phyloP scores from a whole-genome alignment of 1,140 invertebrate genomes.

The Gyrodactylus bullatarudis region DNA sequence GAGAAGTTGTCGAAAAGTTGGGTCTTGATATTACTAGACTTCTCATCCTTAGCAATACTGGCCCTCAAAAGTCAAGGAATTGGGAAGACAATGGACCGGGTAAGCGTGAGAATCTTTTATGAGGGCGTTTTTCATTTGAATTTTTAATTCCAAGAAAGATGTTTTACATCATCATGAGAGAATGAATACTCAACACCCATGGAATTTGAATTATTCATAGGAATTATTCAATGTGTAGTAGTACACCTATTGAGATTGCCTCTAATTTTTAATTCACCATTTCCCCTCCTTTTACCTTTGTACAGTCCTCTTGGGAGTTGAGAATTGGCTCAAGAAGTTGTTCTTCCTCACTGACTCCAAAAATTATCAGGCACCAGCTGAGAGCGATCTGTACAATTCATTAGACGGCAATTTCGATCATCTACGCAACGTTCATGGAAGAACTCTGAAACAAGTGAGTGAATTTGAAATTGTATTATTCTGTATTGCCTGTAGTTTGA shows the following conservation, averaged over 20 bases:
- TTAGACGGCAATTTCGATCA: not conserved
- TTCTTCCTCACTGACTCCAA: not conserved
- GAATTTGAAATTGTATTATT: too few relatives aligned
- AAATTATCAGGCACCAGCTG: not conserved
- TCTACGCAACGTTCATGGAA: not conserved
- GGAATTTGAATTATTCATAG: too few relatives aligned
- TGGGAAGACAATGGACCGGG: slow-evolving; percentile 25
- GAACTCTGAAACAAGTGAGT: not conserved
- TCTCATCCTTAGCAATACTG: slow-evolving; percentile 45
- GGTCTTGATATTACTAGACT: slow-evolving; percentile 56
- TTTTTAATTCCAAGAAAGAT: too few relatives aligned
- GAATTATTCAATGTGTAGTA: too few relatives aligned
- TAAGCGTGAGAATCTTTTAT: too few relatives aligned
- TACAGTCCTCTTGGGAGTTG: not conserved
- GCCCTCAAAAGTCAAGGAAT: slow-evolving; percentile 42
- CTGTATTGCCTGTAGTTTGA: too few relatives aligned
- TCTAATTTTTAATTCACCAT: too few relatives aligned
- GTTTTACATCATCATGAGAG: too few relatives aligned
- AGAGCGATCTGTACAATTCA: not conserved
- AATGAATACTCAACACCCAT: too few relatives aligned
- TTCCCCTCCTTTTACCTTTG: too few relatives aligned
- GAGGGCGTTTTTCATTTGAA: too few relatives aligned
- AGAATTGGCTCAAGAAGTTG: not conserved
- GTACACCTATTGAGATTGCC: too few relatives aligned
- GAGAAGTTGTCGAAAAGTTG: slow-evolving; percentile 37